These are phyloP conservation scores for Coelopa pilipes DNA, from an alignment of 2,888 invertebrate species.

Conservation along the genomic window DNA sequence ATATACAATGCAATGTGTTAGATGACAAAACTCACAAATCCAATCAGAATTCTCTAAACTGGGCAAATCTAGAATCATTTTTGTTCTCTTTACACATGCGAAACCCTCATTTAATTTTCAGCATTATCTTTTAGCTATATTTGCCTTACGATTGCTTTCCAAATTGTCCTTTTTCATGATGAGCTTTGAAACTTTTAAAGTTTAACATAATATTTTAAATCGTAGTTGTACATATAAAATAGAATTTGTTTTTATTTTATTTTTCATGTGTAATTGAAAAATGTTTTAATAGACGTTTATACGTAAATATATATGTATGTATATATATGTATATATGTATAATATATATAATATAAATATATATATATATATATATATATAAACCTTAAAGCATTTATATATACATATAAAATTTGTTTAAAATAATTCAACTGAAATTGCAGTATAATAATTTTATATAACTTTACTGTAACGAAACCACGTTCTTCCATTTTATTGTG, in stretches of 20 bases:
- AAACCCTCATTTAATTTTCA: neutral
- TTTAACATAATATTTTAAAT: neutral
- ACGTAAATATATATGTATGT: no score
- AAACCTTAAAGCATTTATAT: neutral
- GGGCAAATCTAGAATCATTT: neutral
- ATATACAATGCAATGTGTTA: no score
- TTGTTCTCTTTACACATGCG: neutral
- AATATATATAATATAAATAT: neutral
- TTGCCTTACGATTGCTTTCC: neutral
- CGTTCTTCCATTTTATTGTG: conserved; percentile 44
- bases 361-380: neutral
- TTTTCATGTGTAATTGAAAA: neutral
- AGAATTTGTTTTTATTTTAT: neutral
- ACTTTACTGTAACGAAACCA: conserved; percentile 40
- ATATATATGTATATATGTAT: no score
- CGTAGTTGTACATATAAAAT: neutral
- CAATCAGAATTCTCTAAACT: neutral
- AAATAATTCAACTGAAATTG: conserved; percentile 8
- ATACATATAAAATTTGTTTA: conserved; percentile 2
- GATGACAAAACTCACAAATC: neutral
- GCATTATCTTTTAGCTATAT: neutral
- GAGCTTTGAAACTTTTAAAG: neutral
- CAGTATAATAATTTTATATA: conserved; percentile 17
- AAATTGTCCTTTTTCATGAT: neutral
- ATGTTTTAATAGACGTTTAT: neutral